phyloP scores from a whole-genome alignment of 2,797 vertebrate genomes.

The Craterocephalus amniculus region DNA sequence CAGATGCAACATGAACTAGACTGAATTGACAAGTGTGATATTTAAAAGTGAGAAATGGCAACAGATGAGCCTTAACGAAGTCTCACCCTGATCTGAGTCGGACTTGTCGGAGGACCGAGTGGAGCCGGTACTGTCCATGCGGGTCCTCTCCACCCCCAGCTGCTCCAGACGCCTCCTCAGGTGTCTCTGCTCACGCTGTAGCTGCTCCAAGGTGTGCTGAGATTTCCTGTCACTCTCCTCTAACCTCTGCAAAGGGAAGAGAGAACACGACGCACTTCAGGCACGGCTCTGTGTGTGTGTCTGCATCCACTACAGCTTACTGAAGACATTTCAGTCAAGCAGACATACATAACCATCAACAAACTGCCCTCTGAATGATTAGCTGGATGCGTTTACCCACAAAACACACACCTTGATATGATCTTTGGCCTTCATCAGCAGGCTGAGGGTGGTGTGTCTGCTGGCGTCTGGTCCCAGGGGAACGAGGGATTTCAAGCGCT shows the following conservation, averaged over 20 bases:
- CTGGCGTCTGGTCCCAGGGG: conserved; percentile 89
- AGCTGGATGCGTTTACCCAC: neutral
- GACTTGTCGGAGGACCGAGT: conserved; percentile 88
- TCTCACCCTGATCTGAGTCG: conserved; percentile 92
- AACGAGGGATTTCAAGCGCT: conserved; percentile 92
- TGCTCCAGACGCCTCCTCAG: conserved; percentile 93
- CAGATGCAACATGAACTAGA: neutral
- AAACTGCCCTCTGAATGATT: conserved; percentile 32
- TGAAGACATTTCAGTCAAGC: conserved; percentile 5
- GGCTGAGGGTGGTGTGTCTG: conserved; percentile 92
- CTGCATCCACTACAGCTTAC: neutral
- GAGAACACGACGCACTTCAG: neutral
- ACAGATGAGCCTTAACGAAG: neutral
- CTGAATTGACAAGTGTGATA: neutral
- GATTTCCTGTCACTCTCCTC: conserved; percentile 91
- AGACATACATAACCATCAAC: conserved; percentile 11
- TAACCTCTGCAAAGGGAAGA: conserved; percentile 82
- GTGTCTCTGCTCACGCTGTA: conserved; percentile 93
- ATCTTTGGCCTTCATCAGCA: conserved; percentile 92
- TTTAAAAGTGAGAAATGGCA: neutral
- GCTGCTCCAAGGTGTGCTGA: conserved; percentile 92
- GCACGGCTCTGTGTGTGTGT: neutral
- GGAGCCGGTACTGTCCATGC: conserved; percentile 92
- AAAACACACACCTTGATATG: conserved; percentile 89
- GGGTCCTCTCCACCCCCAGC: conserved; percentile 89